These are phyloP conservation scores for Spinibarbus caldwelli DNA, from an alignment of 2,797 vertebrate genomes.

Conservation along the genomic window DNA sequence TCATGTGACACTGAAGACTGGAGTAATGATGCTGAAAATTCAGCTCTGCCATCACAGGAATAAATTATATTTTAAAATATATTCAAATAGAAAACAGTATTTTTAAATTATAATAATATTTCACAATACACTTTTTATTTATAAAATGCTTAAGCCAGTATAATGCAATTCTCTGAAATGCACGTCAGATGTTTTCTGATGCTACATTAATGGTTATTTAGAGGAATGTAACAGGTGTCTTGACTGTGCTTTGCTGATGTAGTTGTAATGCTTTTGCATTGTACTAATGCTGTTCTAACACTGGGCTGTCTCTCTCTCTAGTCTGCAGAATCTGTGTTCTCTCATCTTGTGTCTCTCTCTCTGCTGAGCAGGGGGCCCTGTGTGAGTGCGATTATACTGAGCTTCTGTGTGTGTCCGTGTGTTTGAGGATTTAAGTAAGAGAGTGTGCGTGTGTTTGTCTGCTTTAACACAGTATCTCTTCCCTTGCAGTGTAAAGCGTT, in stretches of 20 bases:
- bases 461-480: slow-evolving; percentile 57
- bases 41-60: neutral
- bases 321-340: slow-evolving; percentile 60
- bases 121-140: neutral
- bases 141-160: neutral
- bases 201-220: slow-evolving; percentile 22
- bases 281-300: slow-evolving; percentile 57
- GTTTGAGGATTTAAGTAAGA: slow-evolving; percentile 30
- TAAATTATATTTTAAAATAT: neutral
- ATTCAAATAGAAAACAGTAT: neutral
- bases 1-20: neutral
- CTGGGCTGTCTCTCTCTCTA: slow-evolving; percentile 60
- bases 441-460: slow-evolving; percentile 35
- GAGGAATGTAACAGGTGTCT: slow-evolving; percentile 22
- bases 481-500: slow-evolving; percentile 50
- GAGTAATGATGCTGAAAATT: neutral
- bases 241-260: slow-evolving; percentile 50
- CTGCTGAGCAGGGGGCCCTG: slow-evolving; percentile 62
- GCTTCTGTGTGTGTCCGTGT: slow-evolving; percentile 55
- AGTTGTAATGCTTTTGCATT: slow-evolving; percentile 54
- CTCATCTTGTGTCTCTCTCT: slow-evolving; percentile 63
- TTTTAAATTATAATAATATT: neutral
- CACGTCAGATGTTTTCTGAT: slow-evolving; percentile 31
- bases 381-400: slow-evolving; percentile 63
- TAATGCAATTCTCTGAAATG: slow-evolving; percentile 17